Conservation (phyloP, 2,888 invertebrate species). For the Digitonthophagus gazella region DNA sequence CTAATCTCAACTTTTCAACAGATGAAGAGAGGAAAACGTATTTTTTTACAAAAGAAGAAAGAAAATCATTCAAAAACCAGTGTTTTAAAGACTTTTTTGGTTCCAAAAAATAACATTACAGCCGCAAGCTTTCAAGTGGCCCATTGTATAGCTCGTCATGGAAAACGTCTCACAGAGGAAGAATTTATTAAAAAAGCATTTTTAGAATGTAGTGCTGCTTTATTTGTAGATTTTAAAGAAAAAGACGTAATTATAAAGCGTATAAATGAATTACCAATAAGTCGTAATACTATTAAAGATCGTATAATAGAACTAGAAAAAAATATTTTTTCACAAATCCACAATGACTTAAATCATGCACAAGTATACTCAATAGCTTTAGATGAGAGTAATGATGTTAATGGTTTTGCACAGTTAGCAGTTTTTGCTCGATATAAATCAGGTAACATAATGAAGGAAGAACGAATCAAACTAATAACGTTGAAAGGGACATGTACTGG, state of each 20-base stretch:
- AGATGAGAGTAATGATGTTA: conserved; percentile 24
- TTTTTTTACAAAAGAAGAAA: conserved; percentile 7
- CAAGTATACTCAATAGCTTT: conserved; percentile 19
- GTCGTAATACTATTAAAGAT: conserved; percentile 25
- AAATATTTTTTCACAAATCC: conserved; percentile 20
- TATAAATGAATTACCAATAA: conserved; percentile 22
- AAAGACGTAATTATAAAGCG: conserved; percentile 20
- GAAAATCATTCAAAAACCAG: conserved; percentile 1
- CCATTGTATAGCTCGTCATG: conserved; percentile 6
- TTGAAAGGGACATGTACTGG: conserved; percentile 26
- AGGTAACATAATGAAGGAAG: conserved; percentile 24
- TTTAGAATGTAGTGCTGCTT: conserved; percentile 3
- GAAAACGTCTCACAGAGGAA: not conserved
- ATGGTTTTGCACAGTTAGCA: conserved; percentile 25
- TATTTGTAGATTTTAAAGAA: conserved; percentile 21
- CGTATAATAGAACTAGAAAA: conserved; percentile 17
- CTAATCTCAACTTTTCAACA: conserved; percentile 15
- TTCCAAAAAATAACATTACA: conserved; percentile 16
- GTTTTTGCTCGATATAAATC: conserved; percentile 23
- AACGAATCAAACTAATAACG: conserved; percentile 25
- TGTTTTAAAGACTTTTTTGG: conserved; percentile 19
- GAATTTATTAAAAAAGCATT: conserved; percentile 1
- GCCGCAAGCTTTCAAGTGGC: conserved; percentile 10
- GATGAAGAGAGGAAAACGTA: not conserved
- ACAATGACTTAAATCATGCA: conserved; percentile 12